Base-by-base conservation (phyloP, 2,797 vertebrate species). In the Typhlichthys subterraneus region DNA sequence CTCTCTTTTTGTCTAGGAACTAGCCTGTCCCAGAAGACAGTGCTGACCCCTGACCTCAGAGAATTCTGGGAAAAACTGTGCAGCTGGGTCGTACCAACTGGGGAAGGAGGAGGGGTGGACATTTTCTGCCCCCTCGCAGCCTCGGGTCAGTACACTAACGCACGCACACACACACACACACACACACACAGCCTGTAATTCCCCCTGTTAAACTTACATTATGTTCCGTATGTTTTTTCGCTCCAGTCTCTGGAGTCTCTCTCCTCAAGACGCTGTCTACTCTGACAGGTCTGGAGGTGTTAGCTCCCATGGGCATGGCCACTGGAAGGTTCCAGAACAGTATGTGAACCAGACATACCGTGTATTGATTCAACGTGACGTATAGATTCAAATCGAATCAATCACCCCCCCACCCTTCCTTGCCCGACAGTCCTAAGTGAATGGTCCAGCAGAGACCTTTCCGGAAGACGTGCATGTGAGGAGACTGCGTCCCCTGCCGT, bases 31-130 rank as follows among this genome's bases (percentile, higher is more conserved):
- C 79, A 90, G 65, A 81, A 58, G 69, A 94, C 87, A 23, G 57
- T 95, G 3, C 66, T 93, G 62, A 87, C 15, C 14, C 89, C 94
- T 0, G 75, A 92, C 42, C 82, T 92, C 10, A 88, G 89, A 73
- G 89, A 91, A 33, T 96, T 96, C 88, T 97, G 95, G 95, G 93
- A 94, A 81, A 93, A 91, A 68, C 69, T 96, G 46, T 84, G 89
- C 53, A 85, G 85, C 67, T 89, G 59, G 70, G 84, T 96, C 53
- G 71, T 72, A 2, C 65, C 88, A 1, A n/a, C 77, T 12, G 83
- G 88, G 60, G 86, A 93, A 59, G 92, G 90, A 59, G 94, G 94
- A 45, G 87, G 85, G 1, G 81, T 97, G 45, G 92, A 96, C 61
- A 70, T 96, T 65, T 97, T 97, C 76, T 84, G 86, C 6, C 93